Percentiles rank a stretch among this genome's conserved stretches.
These are phyloP conservation scores for zebrafish (Danio rerio) DNA, from an alignment of 2,113 vertebrate genomes.

Conservation along the genomic window GRCz12tu NC_133195.1:56140001-56140500, in stretches of 20 bases:
- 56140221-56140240: slow-evolving; percentile 48
- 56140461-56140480: too few relatives aligned
- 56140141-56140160: neutral
- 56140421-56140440: slow-evolving; percentile 21
- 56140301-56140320: neutral
- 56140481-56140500: too few relatives aligned
- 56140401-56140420: neutral
- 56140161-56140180: neutral
- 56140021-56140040: too few relatives aligned
- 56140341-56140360: neutral
- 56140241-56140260: neutral
- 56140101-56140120: too few relatives aligned
- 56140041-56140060: too few relatives aligned
- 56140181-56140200: neutral
- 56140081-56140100: neutral
- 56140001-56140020: too few relatives aligned
- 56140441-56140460: neutral
- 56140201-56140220: neutral
- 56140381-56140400: neutral
- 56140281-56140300: neutral
- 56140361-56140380: neutral
- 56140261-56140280: neutral
- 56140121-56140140: neutral
- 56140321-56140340: neutral
- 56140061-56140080: neutral